A percentile compares a stretch with the other conserved stretches of the same genome.
Conservation (phyloP, 2,797 vertebrate genomes). For the Taeniopygia guttata region DNA sequence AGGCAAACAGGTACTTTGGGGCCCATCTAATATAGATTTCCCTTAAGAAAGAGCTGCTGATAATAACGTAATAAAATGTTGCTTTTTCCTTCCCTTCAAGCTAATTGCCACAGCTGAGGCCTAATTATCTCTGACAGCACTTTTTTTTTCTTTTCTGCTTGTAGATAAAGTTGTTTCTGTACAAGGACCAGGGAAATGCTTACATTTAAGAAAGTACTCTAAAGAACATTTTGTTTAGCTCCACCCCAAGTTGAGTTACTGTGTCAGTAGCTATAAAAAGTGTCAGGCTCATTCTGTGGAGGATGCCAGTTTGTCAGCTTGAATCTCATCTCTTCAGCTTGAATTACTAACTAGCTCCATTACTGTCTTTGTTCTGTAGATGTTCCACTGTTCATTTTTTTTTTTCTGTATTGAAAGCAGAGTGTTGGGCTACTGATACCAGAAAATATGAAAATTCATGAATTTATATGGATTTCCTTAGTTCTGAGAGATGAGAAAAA, state of each 20-base stretch:
- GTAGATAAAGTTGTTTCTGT: neutral
- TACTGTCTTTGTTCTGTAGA: conserved; percentile 3
- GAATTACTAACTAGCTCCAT: conserved; percentile 9
- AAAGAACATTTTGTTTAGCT: neutral
- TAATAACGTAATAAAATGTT: neutral
- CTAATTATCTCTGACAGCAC: neutral
- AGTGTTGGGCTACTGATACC: neutral
- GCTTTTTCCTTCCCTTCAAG: neutral
- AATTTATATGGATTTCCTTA: neutral
- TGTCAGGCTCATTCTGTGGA: conserved; percentile 31
- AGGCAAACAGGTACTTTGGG: neutral
- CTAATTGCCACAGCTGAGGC: neutral
- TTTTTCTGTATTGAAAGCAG: neutral
- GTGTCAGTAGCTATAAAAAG: conserved; percentile 64
- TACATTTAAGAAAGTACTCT: neutral
- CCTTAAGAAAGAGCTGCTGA: neutral
- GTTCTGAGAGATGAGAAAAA: neutral
- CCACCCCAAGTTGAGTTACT: conserved; percentile 19
- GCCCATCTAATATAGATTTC: neutral
- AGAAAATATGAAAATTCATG: neutral
- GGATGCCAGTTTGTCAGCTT: conserved; percentile 52
- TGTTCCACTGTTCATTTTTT: neutral
- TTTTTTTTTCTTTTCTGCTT: neutral
- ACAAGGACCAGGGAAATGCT: neutral
- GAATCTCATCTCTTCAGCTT: conserved; percentile 50